Evolutionary conservation across 2,888 invertebrate genomes (phyloP).

Genomic region (Neocrepidodera transversa): DNA sequence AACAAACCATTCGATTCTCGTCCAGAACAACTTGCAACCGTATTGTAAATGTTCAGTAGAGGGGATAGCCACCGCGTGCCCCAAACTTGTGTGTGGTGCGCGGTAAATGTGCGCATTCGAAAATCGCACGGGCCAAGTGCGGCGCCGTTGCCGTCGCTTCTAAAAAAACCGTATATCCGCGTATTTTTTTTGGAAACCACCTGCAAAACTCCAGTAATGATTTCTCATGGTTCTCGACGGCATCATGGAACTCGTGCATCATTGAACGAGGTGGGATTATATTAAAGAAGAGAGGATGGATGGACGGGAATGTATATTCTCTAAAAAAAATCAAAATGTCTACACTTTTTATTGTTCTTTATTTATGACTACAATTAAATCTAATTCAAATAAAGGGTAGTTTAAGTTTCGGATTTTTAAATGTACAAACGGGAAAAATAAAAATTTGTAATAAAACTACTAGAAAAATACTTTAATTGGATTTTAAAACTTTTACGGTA

Average conservation of each 20-base stretch:
- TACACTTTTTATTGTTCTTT: background rate
- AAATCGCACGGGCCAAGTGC: conserved; percentile 33
- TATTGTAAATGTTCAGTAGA: conserved; percentile 35
- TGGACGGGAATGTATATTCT: background rate
- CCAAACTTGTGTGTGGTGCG: conserved; percentile 53
- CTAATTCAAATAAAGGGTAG: too few species aligned
- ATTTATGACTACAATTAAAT: background rate
- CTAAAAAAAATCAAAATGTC: conserved; percentile 15
- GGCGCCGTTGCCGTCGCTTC: conserved; percentile 41
- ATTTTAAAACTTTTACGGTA: too few species aligned
- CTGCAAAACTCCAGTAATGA: conserved; percentile 25
- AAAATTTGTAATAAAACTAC: too few species aligned
- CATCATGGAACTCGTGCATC: conserved; percentile 19
- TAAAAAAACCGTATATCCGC: background rate
- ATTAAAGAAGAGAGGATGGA: conserved; percentile 10
- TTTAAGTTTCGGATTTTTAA: too few species aligned
- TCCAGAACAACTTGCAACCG: conserved; percentile 16
- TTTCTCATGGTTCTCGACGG: conserved; percentile 19
- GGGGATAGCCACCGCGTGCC: conserved; percentile 51
- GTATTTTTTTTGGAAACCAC: conserved; percentile 30
- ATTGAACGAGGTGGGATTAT: conserved; percentile 14
- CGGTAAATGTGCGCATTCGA: conserved; percentile 44
- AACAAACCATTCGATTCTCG: background rate
- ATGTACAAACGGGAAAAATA: too few species aligned
- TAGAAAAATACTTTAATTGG: too few species aligned